A percentile compares a stretch with the other conserved stretches of the same genome.
phyloP scores from a whole-genome alignment of 1,140 invertebrate genomes.

The Tribolium madens region DNA sequence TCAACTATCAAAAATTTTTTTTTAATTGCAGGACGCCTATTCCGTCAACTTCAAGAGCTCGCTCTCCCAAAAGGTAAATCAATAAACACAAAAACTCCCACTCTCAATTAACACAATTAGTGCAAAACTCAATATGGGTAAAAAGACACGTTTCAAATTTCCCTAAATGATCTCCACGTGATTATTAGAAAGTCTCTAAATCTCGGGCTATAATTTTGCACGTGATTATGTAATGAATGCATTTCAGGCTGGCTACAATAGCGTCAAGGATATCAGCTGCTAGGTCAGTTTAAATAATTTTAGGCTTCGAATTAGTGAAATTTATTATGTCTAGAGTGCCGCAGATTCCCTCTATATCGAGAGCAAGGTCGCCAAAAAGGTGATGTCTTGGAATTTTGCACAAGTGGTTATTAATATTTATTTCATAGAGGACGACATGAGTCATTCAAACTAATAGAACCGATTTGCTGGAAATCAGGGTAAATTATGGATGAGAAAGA shows the following conservation, averaged over 20 bases:
- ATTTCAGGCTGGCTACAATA: conserved; percentile 44
- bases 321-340: conserved; percentile 19
- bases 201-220: background rate
- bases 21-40: background rate
- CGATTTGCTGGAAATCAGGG: conserved; percentile 47
- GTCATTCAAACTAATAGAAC: conserved; percentile 45
- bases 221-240: background rate
- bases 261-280: conserved; percentile 47
- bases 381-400: conserved; percentile 14
- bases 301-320: conserved; percentile 20
- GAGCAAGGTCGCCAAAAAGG: conserved; percentile 43
- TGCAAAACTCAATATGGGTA: background rate
- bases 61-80: conserved; percentile 16
- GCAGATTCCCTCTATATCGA: conserved; percentile 41
- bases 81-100: background rate
- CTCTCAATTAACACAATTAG: background rate
- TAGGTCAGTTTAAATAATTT: conserved; percentile 43
- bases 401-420: background rate
- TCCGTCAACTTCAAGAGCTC: background rate
- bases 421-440: conserved; percentile 43
- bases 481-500: background rate
- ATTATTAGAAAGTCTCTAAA: background rate
- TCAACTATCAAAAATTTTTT: background rate
- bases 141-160: background rate
- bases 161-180: background rate